Percentiles rank a stretch among this genome's conserved stretches.
These are phyloP conservation scores for Ophthalmolycus amberensis DNA, from an alignment of 2,113 vertebrate genomes.

Conservation along the genomic window DNA sequence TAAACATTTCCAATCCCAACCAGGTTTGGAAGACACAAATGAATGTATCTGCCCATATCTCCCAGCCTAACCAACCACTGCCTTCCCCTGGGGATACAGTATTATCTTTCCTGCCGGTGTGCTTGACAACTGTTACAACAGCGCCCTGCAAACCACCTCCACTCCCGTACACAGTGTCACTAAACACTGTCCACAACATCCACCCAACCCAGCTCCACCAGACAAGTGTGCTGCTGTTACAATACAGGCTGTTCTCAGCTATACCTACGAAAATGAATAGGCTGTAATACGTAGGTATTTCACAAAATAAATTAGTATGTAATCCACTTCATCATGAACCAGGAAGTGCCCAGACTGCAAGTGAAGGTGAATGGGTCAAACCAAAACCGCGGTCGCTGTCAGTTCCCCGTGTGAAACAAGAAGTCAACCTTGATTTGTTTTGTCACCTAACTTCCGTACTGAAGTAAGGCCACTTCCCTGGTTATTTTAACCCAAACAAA, in stretches of 20 bases:
- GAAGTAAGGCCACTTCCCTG: neutral
- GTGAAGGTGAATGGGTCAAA: neutral
- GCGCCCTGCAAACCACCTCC: conserved; percentile 6
- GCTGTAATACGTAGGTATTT: neutral
- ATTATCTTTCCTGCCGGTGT: conserved; percentile 43
- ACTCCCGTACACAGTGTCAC: conserved; percentile 10
- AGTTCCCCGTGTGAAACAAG: neutral
- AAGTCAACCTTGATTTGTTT: neutral
- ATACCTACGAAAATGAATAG: neutral
- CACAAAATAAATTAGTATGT: neutral
- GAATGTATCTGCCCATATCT: neutral
- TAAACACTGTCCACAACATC: neutral
- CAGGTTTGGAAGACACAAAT: conserved; percentile 6
- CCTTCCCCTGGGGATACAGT: conserved; percentile 27
- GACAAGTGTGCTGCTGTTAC: neutral
- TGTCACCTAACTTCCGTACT: neutral
- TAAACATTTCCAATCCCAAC: neutral
- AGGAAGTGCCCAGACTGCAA: neutral
- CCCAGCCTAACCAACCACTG: neutral
- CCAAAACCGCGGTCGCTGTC: neutral
- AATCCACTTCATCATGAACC: neutral
- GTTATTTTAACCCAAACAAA: neutral
- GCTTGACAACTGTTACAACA: conserved; percentile 64
- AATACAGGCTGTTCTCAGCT: no score
- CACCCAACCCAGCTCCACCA: neutral